A percentile compares a stretch with the other conserved stretches of the same genome.
Evolutionary conservation across 2,888 invertebrate species (phyloP).

Genomic region (Ennomos erosarius): DNA sequence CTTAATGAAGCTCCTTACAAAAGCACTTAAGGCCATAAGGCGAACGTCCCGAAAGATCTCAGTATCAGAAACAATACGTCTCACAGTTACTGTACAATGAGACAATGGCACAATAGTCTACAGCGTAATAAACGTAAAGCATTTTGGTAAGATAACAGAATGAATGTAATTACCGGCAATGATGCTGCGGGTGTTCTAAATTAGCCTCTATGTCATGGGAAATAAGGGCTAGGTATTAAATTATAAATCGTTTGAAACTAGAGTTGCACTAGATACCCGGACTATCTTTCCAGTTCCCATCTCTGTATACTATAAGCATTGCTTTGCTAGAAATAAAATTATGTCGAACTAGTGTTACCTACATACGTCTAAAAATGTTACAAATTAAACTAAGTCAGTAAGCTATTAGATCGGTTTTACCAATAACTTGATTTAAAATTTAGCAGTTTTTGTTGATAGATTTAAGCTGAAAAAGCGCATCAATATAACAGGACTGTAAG

Average conservation of each 20-base stretch:
- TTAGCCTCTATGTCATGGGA: slow-evolving; percentile 9
- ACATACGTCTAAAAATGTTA: too few relatives aligned
- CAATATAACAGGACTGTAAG: too few relatives aligned
- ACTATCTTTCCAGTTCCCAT: background rate
- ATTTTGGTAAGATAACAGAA: slow-evolving; percentile 31
- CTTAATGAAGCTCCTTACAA: slow-evolving; percentile 14
- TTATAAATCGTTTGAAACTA: slow-evolving; percentile 3
- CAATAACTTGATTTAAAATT: too few relatives aligned
- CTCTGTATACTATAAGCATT: background rate
- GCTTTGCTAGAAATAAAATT: too few relatives aligned
- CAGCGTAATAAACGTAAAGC: slow-evolving; percentile 30
- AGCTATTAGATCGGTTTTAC: too few relatives aligned
- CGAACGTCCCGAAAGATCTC: slow-evolving; percentile 17
- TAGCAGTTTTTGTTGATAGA: too few relatives aligned
- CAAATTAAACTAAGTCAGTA: too few relatives aligned
- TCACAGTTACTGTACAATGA: slow-evolving; percentile 21
- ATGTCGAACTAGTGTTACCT: too few relatives aligned
- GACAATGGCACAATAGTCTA: slow-evolving; percentile 29
- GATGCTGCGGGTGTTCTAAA: slow-evolving; percentile 19
- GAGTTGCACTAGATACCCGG: slow-evolving; percentile 5
- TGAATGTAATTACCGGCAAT: slow-evolving; percentile 26
- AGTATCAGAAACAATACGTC: slow-evolving; percentile 25
- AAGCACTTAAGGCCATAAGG: slow-evolving; percentile 24
- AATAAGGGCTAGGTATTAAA: slow-evolving; percentile 12
- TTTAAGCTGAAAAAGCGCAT: too few relatives aligned